A percentile compares a stretch with the other conserved stretches of the same genome.
phyloP scores from a whole-genome alignment of 1,140 invertebrate genomes.

The Aethina tumida region DNA sequence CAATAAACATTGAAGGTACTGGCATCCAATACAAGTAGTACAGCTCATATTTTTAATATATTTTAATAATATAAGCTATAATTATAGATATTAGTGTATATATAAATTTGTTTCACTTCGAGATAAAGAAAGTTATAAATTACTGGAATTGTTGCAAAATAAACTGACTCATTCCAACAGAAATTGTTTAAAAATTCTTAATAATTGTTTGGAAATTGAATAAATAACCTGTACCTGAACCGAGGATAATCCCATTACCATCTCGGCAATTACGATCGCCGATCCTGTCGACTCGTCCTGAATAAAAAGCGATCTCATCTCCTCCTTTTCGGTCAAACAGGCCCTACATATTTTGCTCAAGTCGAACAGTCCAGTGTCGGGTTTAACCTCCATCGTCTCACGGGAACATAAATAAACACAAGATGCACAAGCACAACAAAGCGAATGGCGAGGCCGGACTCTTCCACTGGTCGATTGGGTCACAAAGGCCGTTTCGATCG shows the following conservation, averaged over 20 bases:
- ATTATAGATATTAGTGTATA: no score
- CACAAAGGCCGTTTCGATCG: slow-evolving; percentile 8
- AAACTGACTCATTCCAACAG: no score
- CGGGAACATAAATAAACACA: slow-evolving; percentile 25
- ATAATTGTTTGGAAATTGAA: no score
- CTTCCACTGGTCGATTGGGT: slow-evolving; percentile 36
- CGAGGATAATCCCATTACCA: slow-evolving; percentile 33
- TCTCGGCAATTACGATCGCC: slow-evolving; percentile 32
- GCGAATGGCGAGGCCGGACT: slow-evolving; percentile 31
- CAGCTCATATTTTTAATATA: no score
- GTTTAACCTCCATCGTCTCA: slow-evolving; percentile 28
- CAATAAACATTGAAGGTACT: no score
- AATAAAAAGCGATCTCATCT: slow-evolving; percentile 35
- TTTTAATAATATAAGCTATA: no score
- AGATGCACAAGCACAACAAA: slow-evolving; percentile 28
- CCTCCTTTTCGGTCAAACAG: slow-evolving; percentile 35
- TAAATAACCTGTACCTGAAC: slow-evolving; percentile 29
- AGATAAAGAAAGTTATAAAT: no score
- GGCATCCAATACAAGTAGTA: no score
- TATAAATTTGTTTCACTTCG: no score
- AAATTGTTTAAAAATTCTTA: no score
- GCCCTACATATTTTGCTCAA: slow-evolving; percentile 36
- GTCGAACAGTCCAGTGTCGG: slow-evolving; percentile 23
- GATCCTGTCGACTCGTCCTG: slow-evolving; percentile 30
- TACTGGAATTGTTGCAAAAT: no score